Evolutionary conservation across 2,113 vertebrate genomes (phyloP).

Genomic region (Mirza zaza): DNA sequence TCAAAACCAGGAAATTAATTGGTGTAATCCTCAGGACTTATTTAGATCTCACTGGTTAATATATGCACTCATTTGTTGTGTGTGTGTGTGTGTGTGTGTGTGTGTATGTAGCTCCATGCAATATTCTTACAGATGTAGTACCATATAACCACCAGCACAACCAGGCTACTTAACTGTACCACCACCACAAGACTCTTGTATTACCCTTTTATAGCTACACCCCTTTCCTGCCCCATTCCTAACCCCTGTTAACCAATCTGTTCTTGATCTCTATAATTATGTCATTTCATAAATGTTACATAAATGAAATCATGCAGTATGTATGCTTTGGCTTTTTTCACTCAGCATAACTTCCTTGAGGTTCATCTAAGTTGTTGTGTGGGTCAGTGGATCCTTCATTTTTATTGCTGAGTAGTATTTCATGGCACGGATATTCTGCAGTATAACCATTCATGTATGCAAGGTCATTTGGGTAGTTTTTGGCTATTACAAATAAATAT

Average conservation of each 20-base stretch:
- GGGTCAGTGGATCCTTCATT: background rate
- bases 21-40: background rate
- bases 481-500: background rate
- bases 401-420: background rate
- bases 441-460: background rate
- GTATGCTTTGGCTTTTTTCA: background rate
- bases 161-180: background rate
- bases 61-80: background rate
- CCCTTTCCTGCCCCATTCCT: background rate
- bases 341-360: background rate
- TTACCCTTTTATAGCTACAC: background rate
- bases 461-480: background rate
- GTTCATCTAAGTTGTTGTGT: background rate
- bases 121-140: background rate
- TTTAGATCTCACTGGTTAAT: background rate
- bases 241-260: background rate
- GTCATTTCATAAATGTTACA: slow-evolving; percentile 14
- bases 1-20: background rate
- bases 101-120: background rate
- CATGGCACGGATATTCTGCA: background rate
- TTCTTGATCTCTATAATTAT: background rate
- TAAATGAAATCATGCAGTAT: background rate
- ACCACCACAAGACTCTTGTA: background rate
- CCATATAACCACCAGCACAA: background rate
- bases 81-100: background rate